Base-by-base conservation (phyloP, 2,797 vertebrate genomes). In the Sebastes hopkinsi region DNA sequence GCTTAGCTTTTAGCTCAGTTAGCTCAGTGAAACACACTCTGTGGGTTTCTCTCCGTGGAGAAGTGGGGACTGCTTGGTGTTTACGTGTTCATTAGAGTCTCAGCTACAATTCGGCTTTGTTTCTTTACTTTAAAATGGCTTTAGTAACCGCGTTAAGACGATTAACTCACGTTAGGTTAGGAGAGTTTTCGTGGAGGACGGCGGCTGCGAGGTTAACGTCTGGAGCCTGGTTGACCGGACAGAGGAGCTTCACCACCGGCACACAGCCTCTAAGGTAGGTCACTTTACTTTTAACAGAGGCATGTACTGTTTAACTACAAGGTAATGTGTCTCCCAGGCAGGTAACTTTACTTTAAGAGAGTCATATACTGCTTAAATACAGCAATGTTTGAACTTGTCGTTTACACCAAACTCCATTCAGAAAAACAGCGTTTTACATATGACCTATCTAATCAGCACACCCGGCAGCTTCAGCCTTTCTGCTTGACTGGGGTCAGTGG, bases 51-150 rank as follows among this genome's bases (percentile, higher is more conserved):
- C 22, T 55, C 38, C 22, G 61, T 3, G 1, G 20, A 23, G 73
- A 70, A 27, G 72, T 32, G 3, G 32, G 55, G 36, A 38, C 12
- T 38, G 36, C 12, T 38, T 38, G 36, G 36, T 5, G 36, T 38
- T 4, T 7, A 32, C 5, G 32, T 30, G 50, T 13, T 38, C 36
- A 38, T 38, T 38, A 13, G 36, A 38, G 36, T 38, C 36, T 38
- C 36, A 38, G 36, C 36, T 38, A 38, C 36, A 38, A 38, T 4
- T 3, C 4, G n/a, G 3, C 5, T 4, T 25, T 2, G 18, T 7
- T 0, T 14, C 1, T 3, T 25, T 4, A 4, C 8, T 38, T 65
- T 9, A 68, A 46, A 94, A 94, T 94, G 92, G 87, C 93, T 72
- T 68, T 95, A 23, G 76, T 88, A 1, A 25, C 87, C 1, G 90